A percentile compares a stretch with the other conserved stretches of the same genome.
Conservation (phyloP, 2,888 invertebrate genomes). For the Pristionchus japonicus region DNA sequence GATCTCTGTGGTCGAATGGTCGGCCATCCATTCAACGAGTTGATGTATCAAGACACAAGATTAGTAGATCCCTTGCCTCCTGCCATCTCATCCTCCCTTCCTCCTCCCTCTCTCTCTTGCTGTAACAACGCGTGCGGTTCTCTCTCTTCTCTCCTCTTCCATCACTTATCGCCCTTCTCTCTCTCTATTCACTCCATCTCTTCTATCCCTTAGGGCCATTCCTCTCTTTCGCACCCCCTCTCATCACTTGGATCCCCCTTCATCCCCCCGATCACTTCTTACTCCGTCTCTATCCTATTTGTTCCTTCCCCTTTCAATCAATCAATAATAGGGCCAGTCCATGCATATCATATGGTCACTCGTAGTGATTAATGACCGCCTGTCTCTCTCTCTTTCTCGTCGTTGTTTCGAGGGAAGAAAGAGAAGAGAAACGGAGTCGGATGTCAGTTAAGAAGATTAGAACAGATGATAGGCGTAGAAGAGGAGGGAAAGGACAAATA, state of each 20-base stretch:
- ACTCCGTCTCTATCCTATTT: background rate
- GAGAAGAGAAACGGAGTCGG: constrained; percentile 9
- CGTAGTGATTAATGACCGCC: constrained; percentile 16
- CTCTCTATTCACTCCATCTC: constrained; percentile 20
- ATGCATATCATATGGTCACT: constrained; percentile 40
- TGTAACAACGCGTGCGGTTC: constrained; percentile 47
- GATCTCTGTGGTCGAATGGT: background rate
- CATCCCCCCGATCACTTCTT: background rate
- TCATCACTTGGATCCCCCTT: constrained; percentile 2
- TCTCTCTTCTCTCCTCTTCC: constrained; percentile 37
- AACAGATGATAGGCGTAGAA: background rate
- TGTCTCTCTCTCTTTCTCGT: background rate
- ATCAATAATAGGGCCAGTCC: background rate
- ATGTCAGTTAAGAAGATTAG: constrained; percentile 34
- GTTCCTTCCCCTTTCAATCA: constrained; percentile 19
- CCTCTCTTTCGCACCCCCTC: constrained; percentile 42
- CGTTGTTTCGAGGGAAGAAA: constrained; percentile 5
- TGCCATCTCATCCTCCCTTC: constrained; percentile 29
- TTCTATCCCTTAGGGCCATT: constrained; percentile 36
- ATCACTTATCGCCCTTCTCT: constrained; percentile 34
- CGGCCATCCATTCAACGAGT: background rate
- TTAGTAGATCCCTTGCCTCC: constrained; percentile 18
- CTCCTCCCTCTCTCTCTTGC: background rate
- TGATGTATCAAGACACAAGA: constrained; percentile 20
- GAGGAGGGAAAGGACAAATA: background rate